Evolutionary conservation across 2,113 vertebrate genomes (phyloP).

Genomic region (Lutjanus erythropterus): DNA sequence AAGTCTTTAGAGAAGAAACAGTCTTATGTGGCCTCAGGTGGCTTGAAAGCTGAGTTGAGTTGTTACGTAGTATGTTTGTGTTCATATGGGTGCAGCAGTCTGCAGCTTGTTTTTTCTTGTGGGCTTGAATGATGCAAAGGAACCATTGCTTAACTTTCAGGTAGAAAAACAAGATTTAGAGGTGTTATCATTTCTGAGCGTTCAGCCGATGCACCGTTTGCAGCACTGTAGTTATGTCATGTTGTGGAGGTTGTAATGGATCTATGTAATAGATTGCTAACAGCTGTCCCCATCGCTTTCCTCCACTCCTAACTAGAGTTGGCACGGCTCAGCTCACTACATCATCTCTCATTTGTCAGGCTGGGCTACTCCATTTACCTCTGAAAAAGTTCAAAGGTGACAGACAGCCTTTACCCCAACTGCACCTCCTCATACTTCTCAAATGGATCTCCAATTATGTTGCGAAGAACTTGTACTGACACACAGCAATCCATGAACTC

Average conservation of each 20-base stretch:
- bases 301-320: slow-evolving; percentile 16
- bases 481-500: background rate
- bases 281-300: slow-evolving; percentile 36
- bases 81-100: background rate
- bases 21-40: background rate
- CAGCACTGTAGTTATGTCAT: background rate
- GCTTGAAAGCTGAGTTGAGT: background rate
- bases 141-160: background rate
- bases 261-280: slow-evolving; percentile 25
- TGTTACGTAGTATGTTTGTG: background rate
- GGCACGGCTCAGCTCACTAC: slow-evolving; percentile 12
- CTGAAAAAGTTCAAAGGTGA: slow-evolving; percentile 27
- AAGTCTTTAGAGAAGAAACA: background rate
- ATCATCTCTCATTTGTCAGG: slow-evolving; percentile 40
- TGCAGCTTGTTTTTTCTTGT: background rate
- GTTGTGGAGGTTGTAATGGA: background rate
- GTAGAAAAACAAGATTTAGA: slow-evolving; percentile 10
- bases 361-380: slow-evolving; percentile 15
- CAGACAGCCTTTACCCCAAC: background rate
- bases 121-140: background rate
- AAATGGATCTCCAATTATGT: background rate
- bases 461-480: background rate
- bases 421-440: background rate
- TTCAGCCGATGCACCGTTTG: background rate
- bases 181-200: background rate